Evolutionary conservation across 2,113 vertebrate genomes (phyloP).

Genomic region (Eretmochelys imbricata): DNA sequence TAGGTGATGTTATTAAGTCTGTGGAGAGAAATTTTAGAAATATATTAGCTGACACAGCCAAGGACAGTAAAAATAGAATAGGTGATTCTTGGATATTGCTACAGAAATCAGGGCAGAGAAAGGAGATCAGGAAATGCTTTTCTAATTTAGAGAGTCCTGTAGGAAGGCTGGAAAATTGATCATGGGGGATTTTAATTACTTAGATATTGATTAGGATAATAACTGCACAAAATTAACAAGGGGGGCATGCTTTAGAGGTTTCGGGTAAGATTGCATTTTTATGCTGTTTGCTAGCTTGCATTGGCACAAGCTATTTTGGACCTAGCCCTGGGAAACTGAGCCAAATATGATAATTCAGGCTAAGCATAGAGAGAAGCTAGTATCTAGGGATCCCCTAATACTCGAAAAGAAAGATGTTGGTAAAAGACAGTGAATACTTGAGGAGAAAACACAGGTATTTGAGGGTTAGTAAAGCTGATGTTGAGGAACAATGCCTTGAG

Average conservation of each 20-base stretch:
- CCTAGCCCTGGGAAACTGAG: background rate
- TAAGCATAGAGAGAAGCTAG: background rate
- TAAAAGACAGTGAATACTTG: constrained; percentile 7
- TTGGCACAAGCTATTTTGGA: background rate
- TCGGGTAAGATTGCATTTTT: constrained; percentile 15
- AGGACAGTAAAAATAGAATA: constrained; percentile 21
- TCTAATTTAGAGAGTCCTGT: constrained; percentile 10
- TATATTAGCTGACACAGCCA: background rate
- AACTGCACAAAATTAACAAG: constrained; percentile 30
- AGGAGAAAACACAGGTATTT: background rate
- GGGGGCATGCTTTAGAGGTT: background rate
- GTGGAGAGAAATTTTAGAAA: constrained; percentile 36
- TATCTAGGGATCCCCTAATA: background rate
- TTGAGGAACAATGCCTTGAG: constrained; percentile 56
- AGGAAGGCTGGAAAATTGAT: constrained; percentile 51
- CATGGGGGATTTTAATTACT: constrained; percentile 48
- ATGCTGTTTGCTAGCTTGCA: constrained; percentile 33
- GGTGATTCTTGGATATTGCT: constrained; percentile 4
- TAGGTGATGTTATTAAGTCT: constrained; percentile 39
- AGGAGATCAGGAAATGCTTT: background rate
- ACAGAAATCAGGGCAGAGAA: background rate
- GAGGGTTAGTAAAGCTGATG: constrained; percentile 48
- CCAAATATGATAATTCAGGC: constrained; percentile 17
- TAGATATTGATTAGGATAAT: constrained; percentile 51
- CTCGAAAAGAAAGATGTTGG: constrained; percentile 1